Evolutionary conservation across 2,113 vertebrate species (phyloP), one percentile per base, ranked within the genome.

Genomic region (Rhinolophus ferrumequinum): DNA sequence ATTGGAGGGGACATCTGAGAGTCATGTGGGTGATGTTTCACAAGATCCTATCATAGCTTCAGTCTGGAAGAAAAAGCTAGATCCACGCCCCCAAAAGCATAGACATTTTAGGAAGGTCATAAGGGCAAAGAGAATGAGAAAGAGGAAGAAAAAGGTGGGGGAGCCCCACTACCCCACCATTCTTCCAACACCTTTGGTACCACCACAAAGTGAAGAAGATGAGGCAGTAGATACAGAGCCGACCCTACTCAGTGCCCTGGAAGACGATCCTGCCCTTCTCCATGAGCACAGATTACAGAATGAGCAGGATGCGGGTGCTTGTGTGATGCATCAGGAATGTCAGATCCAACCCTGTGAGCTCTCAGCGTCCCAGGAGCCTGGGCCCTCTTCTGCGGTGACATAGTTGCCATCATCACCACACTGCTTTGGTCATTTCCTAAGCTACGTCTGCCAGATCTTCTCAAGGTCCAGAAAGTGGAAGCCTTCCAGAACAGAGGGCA

Each of bases 361-460:
- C 30, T 56, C 64, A 14, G 38, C 28, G 21, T 50, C 38, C n/a
- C 72, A 12, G 62, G 60, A 86, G 9, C 6, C 41, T 0, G 9
- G 15, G 3, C n/a, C 35, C 14, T 81, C 67, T 33, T 80, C 67
- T 75, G 15, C 52, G 69, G 54, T 64, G 33, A 73, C n/a, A 50
- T 91, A 21, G 4, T 67, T 56, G 15, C 66, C 35, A 16, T 95
- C 28, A 30, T 21, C 60, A 41, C 70, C 60, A 33, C 33, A 19
- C 11, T 93, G 84, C 52, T 90, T 86, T 8, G 26, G 87, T 50
- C 4, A 1, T 52, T 92, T 92, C 66, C 33, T 89, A 44, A 89
- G 77, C 86, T 67, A 38, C 81, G 60, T 94, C 60, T 91, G 50
- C 13, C 60, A 92, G 90, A 83, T 7, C 73, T 72, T 93, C 76